Evolutionary conservation across 2,113 vertebrate genomes (phyloP), one percentile per base, ranked within the genome.

Genomic region (Pseudopodoces humilis): DNA sequence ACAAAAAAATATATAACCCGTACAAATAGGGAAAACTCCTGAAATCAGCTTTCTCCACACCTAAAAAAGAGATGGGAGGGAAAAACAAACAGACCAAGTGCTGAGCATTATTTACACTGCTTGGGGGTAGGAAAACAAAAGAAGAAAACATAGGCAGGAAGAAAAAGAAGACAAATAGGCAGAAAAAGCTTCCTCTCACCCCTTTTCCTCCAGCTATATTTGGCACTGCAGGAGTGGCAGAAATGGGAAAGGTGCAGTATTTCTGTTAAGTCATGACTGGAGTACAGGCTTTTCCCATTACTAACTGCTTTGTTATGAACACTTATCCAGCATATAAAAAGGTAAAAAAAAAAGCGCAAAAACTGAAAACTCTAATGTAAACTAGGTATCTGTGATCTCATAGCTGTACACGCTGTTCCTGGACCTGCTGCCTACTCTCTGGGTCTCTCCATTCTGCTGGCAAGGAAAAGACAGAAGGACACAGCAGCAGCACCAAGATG

Each of bases 141-240:
- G 43, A 90, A 84, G 39, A 85, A 86, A 93, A 85, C 56, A 76
- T 3, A 91, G 59, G 24, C 77, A 87, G 83, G 79, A 83, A 76
- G 49, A 82, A 72, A 47, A 77, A 78, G 39, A 77, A 72, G 41
- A 89, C 27, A 49, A 94, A 82, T 2, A 64, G 60, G 78, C 88
- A 52, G 41, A 92, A 60, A 81, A 93, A 70, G 71, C 8, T 52
- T 83, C 62, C 50, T 82, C 56, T 89, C 83, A 50, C 6, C 20
- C 58, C 39, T 86, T 86, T 95, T 91, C n/a, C 68, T 91, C 77
- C 70, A 63, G 90, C 62, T 78, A 37, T 49, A 71, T 94, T 97
- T 96, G 96, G 96, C 83, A 95, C 94, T 77, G 84, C 60, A 95
- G 43, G 64, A 83, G 18, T 27, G 52, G 65, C 65, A 86, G 92